Evolutionary conservation across 2,888 invertebrate species (phyloP).

Genomic region (Rhyacophila evoluta): DNA sequence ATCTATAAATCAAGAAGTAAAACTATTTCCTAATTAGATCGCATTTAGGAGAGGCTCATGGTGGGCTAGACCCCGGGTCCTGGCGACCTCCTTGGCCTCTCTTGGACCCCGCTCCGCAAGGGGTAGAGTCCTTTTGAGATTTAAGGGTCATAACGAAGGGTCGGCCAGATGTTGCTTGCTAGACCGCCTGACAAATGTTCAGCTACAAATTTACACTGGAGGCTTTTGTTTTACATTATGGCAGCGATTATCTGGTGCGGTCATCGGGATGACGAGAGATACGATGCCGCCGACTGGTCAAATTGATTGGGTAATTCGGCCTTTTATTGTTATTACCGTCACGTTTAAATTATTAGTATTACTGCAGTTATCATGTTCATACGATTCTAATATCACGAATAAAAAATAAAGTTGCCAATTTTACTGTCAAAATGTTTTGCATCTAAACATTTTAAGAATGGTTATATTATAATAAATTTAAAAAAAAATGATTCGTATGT

Average conservation of each 20-base stretch:
- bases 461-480: too few species aligned
- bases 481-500: too few species aligned
- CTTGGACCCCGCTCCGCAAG: constrained; percentile 34
- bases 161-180: constrained; percentile 51
- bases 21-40: constrained; percentile 73
- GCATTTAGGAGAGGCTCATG: constrained; percentile 62
- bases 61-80: constrained; percentile 33
- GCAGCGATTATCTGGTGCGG: constrained; percentile 54
- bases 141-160: constrained; percentile 54
- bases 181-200: constrained; percentile 52
- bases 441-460: too few species aligned
- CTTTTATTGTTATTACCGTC: constrained; percentile 11
- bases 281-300: constrained; percentile 27
- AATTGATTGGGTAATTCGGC: constrained; percentile 50
- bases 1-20: constrained; percentile 72
- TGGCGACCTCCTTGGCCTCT: constrained; percentile 32
- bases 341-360: constrained; percentile 46
- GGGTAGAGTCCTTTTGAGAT: constrained; percentile 49
- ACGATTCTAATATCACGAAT: too few species aligned
- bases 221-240: constrained; percentile 48
- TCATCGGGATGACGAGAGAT: constrained; percentile 45
- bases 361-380: not conserved
- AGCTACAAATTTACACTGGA: constrained; percentile 51
- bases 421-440: too few species aligned
- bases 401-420: too few species aligned